Evolutionary conservation across 2,888 invertebrate genomes (phyloP), one percentile per base, ranked within the genome.

Genomic region (Sesamia inferens): DNA sequence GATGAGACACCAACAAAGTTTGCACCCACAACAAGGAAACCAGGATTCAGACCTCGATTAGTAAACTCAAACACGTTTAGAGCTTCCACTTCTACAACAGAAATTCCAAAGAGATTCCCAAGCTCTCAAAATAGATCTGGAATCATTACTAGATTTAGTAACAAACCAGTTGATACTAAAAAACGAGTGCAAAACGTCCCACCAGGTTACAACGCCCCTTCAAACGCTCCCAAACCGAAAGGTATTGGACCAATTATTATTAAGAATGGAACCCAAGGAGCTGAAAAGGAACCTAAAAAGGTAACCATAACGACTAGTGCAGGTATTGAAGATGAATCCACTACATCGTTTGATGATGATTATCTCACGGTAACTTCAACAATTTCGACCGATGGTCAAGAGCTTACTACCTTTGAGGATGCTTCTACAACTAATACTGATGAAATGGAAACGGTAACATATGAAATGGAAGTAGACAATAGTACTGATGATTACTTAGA

Each of bases 161-260:
- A 92, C 62, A 94, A 92, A 83, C 90, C 93, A 22, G 81, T 90
- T 83, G 92, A 93, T 69, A 91, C 89, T 14, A 94, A 94, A 59
- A 96, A 93, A 82, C 92, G 96, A 16, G 94, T 95, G 0, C 94
- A 94, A 88, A 96, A 96, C 82, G 93, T 96, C 16, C 95, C 96
- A 16, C 86, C 91, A 65, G 96, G 95, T 44, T 96, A 96, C 69
- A 92, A 87, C 71, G 79, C 81, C 61, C 89, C 93, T 66, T 89
- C 88, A 2, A 77, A 58, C 31, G 68, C 77, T 0, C 63, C 67
- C 39, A 84, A 67, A 74, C 79, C 82, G 54, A 84, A 84, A 65
- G 79, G 74, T 54, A 78, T 70, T 22, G 39, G 69, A 48, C 13
- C 72, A 48, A 72, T 47, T 67, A 48, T 42, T 22, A 67, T 70